Conservation (phyloP, 1,140 invertebrate genomes). For the Caenorhabditis brenneri region DNA sequence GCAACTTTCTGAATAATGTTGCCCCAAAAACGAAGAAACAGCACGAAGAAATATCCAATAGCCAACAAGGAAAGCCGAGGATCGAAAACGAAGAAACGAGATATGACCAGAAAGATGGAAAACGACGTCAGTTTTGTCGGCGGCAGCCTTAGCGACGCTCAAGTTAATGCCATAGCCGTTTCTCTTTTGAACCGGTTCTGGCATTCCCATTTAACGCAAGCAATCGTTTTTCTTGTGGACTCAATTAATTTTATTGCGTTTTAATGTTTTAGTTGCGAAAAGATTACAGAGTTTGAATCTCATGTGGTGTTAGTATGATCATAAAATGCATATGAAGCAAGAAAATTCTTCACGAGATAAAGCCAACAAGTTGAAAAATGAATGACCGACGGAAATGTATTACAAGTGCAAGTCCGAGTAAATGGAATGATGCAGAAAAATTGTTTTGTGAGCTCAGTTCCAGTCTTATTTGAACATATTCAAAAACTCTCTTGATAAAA, state of each 20-base stretch:
- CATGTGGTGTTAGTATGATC: too few relatives aligned
- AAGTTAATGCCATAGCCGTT: constrained; percentile 36
- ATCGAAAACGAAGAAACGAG: background rate
- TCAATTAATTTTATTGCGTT: constrained; percentile 28
- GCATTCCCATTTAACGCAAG: background rate
- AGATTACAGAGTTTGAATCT: too few relatives aligned
- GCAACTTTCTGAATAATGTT: too few relatives aligned
- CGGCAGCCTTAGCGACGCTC: constrained; percentile 9
- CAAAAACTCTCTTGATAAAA: too few relatives aligned
- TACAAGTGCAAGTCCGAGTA: too few relatives aligned
- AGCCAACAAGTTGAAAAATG: too few relatives aligned
- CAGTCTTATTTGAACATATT: too few relatives aligned
- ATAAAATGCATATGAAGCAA: too few relatives aligned
- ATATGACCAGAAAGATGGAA: background rate
- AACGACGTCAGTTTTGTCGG: background rate
- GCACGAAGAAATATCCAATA: background rate
- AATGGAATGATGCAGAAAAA: too few relatives aligned
- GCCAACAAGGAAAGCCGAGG: background rate
- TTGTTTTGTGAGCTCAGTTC: too few relatives aligned
- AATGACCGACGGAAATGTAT: too few relatives aligned
- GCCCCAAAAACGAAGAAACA: background rate
- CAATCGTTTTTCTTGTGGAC: background rate
- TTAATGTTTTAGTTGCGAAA: background rate
- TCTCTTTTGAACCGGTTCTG: constrained; percentile 22
- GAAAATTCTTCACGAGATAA: too few relatives aligned